Conservation (phyloP, 2,888 invertebrate genomes). For the Branchellion lobata region DNA sequence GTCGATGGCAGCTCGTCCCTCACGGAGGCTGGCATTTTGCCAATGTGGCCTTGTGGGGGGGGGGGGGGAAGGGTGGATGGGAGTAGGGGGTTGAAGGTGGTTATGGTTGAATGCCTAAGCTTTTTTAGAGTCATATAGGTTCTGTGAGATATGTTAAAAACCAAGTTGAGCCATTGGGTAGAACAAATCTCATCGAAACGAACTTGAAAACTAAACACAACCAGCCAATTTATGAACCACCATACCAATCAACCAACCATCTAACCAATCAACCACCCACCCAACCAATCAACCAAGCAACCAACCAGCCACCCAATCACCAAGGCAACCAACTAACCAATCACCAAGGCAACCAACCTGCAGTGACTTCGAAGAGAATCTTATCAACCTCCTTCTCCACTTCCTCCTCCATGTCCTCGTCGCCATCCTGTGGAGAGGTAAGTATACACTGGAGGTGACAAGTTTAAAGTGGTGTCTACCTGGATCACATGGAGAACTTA, state of each 20-base stretch:
- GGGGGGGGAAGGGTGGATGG: too few species aligned
- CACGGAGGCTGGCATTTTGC: conserved; percentile 77
- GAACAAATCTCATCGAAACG: too few species aligned
- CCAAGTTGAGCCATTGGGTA: too few species aligned
- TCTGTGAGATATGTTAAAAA: too few species aligned
- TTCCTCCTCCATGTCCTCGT: conserved; percentile 91
- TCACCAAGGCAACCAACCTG: conserved; percentile 56
- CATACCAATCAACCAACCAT: too few species aligned
- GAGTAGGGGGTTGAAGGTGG: too few species aligned
- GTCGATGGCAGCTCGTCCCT: conserved; percentile 64
- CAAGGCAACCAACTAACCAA: not conserved
- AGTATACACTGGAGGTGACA: not conserved
- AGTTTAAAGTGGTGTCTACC: not conserved
- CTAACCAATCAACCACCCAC: too few species aligned
- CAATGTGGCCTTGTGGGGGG: conserved; percentile 71
- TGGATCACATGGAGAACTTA: not conserved
- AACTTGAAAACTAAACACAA: too few species aligned
- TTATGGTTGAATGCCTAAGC: not conserved
- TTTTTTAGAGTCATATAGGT: not conserved
- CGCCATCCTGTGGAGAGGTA: conserved; percentile 67
- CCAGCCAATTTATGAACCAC: too few species aligned
- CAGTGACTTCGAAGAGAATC: conserved; percentile 66
- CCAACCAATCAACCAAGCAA: too few species aligned
- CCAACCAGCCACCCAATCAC: too few species aligned
- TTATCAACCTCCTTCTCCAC: conserved; percentile 91